Percentiles rank a stretch among this genome's conserved stretches.
Evolutionary conservation across 2,797 vertebrate genomes (phyloP).

Genomic region (Zenarchopterus dispar): DNA sequence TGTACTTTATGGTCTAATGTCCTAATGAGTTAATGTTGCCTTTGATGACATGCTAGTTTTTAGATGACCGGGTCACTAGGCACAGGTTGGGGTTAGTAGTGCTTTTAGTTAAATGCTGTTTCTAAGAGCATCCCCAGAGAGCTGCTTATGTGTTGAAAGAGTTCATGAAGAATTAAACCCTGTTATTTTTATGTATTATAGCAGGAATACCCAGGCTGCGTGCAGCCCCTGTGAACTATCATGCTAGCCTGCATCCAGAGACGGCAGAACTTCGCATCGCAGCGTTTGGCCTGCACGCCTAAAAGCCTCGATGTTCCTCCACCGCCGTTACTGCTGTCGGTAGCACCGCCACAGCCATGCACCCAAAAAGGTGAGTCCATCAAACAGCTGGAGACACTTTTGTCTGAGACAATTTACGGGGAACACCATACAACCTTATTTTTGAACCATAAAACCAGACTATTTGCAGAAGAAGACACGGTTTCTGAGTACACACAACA

Average conservation of each 20-base stretch:
- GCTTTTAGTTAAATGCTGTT: no score
- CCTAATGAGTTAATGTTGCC: conserved; percentile 1
- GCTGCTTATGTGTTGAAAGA: background rate
- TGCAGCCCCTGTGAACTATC: conserved; percentile 76
- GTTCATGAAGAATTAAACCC: background rate
- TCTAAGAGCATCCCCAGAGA: no score
- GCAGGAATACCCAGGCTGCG: conserved; percentile 75
- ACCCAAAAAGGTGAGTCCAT: conserved; percentile 74
- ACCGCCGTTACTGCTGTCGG: conserved; percentile 80
- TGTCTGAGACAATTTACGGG: background rate
- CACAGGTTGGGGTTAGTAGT: no score
- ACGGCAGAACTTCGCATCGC: conserved; percentile 89
- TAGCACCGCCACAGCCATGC: conserved; percentile 62
- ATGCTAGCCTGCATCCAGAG: conserved; percentile 98
- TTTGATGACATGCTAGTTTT: background rate
- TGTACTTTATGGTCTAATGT: conserved; percentile 1
- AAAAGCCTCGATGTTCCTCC: conserved; percentile 86
- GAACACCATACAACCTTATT: background rate
- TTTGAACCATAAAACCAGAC: background rate
- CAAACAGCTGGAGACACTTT: background rate
- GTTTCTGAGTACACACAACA: background rate
- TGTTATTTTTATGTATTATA: conserved; percentile 15
- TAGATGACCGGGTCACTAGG: background rate
- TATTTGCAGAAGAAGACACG: background rate
- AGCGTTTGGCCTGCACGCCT: conserved; percentile 86